A percentile compares a stretch with the other conserved stretches of the same genome.
Evolutionary conservation across 2,888 invertebrate genomes (phyloP).

Genomic region (Lomographa bimaculata): DNA sequence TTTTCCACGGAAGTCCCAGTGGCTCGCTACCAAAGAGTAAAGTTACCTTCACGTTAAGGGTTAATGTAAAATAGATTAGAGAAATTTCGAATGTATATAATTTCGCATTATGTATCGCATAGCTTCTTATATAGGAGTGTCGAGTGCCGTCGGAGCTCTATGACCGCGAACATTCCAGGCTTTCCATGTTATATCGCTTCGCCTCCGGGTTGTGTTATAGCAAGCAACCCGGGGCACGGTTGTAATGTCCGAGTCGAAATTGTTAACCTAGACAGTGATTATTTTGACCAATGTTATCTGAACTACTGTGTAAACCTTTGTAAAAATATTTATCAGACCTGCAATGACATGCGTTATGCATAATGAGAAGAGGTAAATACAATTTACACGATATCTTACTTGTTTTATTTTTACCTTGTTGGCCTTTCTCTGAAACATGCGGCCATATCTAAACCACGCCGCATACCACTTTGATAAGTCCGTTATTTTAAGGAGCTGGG

Average conservation of each 20-base stretch:
- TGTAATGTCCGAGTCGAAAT: constrained; percentile 34
- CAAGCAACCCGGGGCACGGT: constrained; percentile 14
- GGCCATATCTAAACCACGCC: too few relatives aligned
- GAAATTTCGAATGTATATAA: constrained; percentile 69
- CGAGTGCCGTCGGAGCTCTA: constrained; percentile 21
- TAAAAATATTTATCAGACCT: constrained; percentile 74
- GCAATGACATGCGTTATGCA: constrained; percentile 73
- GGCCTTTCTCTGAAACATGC: too few relatives aligned
- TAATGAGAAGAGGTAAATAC: constrained; percentile 81
- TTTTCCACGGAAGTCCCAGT: constrained; percentile 54
- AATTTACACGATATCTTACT: constrained; percentile 73
- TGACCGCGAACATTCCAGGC: constrained; percentile 66
- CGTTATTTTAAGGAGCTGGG: too few relatives aligned
- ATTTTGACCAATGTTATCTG: constrained; percentile 82
- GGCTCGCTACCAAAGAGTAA: constrained; percentile 81
- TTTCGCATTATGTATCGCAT: constrained; percentile 73
- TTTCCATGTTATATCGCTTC: constrained; percentile 61
- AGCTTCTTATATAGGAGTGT: constrained; percentile 50
- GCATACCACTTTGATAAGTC: too few relatives aligned
- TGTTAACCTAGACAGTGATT: constrained; percentile 69
- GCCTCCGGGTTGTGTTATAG: constrained; percentile 30
- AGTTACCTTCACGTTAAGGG: constrained; percentile 78
- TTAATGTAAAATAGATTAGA: constrained; percentile 75
- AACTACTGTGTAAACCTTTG: constrained; percentile 78
- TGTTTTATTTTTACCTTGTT: constrained; percentile 63